Conservation (phyloP, 1,140 invertebrate genomes). For the Drosophila triauraria region DNA sequence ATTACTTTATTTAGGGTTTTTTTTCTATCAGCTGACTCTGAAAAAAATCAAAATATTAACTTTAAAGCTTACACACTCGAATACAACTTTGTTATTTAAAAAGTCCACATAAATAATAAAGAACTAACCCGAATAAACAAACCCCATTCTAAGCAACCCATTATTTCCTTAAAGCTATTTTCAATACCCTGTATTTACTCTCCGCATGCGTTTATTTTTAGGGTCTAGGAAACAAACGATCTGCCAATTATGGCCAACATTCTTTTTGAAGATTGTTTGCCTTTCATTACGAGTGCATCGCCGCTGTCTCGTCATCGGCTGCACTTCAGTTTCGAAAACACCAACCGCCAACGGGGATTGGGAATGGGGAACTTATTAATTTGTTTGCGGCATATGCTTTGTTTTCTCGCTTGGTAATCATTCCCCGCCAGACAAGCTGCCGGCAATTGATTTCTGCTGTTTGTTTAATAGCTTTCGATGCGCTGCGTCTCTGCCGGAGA, state of each 20-base stretch:
- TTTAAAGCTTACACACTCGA: too few species aligned
- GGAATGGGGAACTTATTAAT: slow-evolving; percentile 47
- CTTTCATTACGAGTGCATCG: slow-evolving; percentile 79
- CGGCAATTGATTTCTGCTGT: slow-evolving; percentile 69
- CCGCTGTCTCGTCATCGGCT: slow-evolving; percentile 41
- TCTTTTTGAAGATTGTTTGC: slow-evolving; percentile 81
- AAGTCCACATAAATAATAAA: background rate
- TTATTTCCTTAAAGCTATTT: too few species aligned
- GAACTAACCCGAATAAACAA: background rate
- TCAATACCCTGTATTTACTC: slow-evolving; percentile 38
- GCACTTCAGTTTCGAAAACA: slow-evolving; percentile 14
- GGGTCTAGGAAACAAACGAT: slow-evolving; percentile 32
- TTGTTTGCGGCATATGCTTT: slow-evolving; percentile 66
- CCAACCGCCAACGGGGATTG: background rate
- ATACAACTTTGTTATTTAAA: too few species aligned
- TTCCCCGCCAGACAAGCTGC: slow-evolving; percentile 56
- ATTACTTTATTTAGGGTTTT: too few species aligned
- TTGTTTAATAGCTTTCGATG: slow-evolving; percentile 50
- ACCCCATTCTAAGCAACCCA: background rate
- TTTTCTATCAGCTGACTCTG: too few species aligned
- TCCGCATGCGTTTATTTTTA: slow-evolving; percentile 48
- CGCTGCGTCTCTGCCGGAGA: background rate
- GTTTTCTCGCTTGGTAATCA: slow-evolving; percentile 50
- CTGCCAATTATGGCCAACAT: slow-evolving; percentile 79
- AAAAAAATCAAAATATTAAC: too few species aligned